phyloP scores from a whole-genome alignment of 1,140 invertebrate species.

The Maniola jurtina region DNA sequence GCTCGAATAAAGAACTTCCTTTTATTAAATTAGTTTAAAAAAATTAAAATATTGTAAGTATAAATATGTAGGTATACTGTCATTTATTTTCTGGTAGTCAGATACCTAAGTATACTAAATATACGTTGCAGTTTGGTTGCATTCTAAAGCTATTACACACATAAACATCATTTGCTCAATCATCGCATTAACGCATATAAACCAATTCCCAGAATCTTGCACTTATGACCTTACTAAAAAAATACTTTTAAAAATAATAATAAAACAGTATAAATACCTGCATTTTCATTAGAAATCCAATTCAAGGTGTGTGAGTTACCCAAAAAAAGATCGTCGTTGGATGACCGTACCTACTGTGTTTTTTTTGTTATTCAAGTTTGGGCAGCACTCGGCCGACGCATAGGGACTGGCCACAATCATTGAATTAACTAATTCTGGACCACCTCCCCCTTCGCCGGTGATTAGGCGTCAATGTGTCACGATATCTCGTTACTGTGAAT shows the following conservation, averaged over 20 bases:
- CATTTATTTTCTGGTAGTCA: too few relatives aligned
- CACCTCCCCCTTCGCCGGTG: slow-evolving; percentile 53
- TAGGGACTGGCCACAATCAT: slow-evolving; percentile 61
- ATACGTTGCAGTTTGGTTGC: too few relatives aligned
- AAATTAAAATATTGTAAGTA: too few relatives aligned
- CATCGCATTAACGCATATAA: too few relatives aligned
- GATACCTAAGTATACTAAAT: too few relatives aligned
- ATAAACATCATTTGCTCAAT: too few relatives aligned
- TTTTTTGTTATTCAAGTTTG: slow-evolving; percentile 30
- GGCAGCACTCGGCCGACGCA: slow-evolving; percentile 44
- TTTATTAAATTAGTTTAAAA: too few relatives aligned
- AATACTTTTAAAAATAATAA: neutral
- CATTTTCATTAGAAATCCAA: slow-evolving; percentile 14
- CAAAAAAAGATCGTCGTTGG: neutral
- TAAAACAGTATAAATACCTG: slow-evolving; percentile 25
- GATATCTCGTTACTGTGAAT: slow-evolving; percentile 53
- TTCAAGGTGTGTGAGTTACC: neutral
- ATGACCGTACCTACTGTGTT: neutral
- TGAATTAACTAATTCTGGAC: slow-evolving; percentile 54
- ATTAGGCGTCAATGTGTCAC: slow-evolving; percentile 52
- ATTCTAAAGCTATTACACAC: too few relatives aligned
- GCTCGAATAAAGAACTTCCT: too few relatives aligned
- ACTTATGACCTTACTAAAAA: neutral
- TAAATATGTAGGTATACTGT: too few relatives aligned
- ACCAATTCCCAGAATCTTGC: neutral